Evolutionary conservation across 2,888 invertebrate species (phyloP), one percentile per base, ranked within the genome.

Genomic region (Agriotes lineatus): DNA sequence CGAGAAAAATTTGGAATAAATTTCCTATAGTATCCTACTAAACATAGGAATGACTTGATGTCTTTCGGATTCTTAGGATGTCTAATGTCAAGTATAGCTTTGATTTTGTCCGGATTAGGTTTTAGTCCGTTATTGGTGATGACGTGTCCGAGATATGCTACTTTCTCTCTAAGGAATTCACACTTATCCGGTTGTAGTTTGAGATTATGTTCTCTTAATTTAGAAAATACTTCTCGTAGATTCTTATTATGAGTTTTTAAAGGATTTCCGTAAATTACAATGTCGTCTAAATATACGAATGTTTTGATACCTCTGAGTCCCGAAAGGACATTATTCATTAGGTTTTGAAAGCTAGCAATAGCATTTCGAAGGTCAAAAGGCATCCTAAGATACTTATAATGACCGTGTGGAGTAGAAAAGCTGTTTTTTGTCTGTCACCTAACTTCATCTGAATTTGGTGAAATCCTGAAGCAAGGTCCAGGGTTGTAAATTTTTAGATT

Each of bases 261-360:
- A 2, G 72, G 68, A 12, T 71, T 58, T 2, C 70, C 76, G 45
- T 75, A 79, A 0, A 81, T 72, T 1, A 81, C 77, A 1, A 82
- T 76, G 60, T 81, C 82, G 58, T 82, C 81, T 10, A 82, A 30
- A 54, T 81, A 82, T 0, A 81, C 78, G 14, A 82, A 75, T 50
- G 79, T 77, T 35, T 65, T 62, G 0, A 63, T 69, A 4, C 74
- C 74, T 65, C 75, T 74, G 2, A 80, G 16, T 0, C 77, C 78
- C 0, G 60, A 35, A 12, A 81, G 58, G 0, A 79, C 72, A 3
- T 52, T 62, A 22, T 56, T 56, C 56, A 56, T 56, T 1, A 35
- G 19, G 0, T 82, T 56, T 73, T 83, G 83, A 58, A 84, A 83
- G 0, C 82, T 82, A 0, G 80, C 78, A 0, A 82, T 82, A 0